phyloP scores from a whole-genome alignment of 2,113 vertebrate species.

The Trachemys scripta region DNA sequence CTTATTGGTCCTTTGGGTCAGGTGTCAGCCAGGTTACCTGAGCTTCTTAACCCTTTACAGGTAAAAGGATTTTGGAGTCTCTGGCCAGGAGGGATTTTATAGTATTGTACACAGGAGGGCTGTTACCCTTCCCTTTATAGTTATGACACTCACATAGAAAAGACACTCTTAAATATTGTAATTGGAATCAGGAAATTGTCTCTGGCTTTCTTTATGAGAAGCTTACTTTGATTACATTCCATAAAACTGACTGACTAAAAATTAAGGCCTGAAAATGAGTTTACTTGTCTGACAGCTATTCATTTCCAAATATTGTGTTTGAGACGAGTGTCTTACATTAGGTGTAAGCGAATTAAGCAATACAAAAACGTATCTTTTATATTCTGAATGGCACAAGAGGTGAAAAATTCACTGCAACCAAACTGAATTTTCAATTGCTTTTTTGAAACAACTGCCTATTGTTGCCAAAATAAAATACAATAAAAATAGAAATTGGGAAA shows the following conservation, averaged over 20 bases:
- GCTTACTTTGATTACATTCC: neutral
- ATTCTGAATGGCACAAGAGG: neutral
- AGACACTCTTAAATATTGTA: neutral
- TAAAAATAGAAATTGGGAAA: neutral
- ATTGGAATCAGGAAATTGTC: neutral
- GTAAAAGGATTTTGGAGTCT: too few relatives aligned
- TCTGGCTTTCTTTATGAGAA: neutral
- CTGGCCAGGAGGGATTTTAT: too few relatives aligned
- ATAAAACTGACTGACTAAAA: neutral
- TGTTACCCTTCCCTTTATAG: too few relatives aligned
- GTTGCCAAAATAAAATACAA: neutral
- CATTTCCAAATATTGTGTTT: neutral
- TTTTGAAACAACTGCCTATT: accelerated
- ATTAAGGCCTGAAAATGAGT: neutral
- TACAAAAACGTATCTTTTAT: neutral
- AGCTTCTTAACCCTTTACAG: too few relatives aligned
- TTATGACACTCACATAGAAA: too few relatives aligned
- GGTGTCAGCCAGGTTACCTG: too few relatives aligned
- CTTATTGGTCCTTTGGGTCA: too few relatives aligned
- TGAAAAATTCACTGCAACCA: neutral
- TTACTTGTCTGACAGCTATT: neutral
- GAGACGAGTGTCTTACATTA: neutral
- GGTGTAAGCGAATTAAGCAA: neutral
- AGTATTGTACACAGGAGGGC: too few relatives aligned
- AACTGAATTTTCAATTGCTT: neutral